A percentile compares a stretch with the other conserved stretches of the same genome.
Conservation (phyloP, 2,888 invertebrate genomes). For the Sesia apiformis region DNA sequence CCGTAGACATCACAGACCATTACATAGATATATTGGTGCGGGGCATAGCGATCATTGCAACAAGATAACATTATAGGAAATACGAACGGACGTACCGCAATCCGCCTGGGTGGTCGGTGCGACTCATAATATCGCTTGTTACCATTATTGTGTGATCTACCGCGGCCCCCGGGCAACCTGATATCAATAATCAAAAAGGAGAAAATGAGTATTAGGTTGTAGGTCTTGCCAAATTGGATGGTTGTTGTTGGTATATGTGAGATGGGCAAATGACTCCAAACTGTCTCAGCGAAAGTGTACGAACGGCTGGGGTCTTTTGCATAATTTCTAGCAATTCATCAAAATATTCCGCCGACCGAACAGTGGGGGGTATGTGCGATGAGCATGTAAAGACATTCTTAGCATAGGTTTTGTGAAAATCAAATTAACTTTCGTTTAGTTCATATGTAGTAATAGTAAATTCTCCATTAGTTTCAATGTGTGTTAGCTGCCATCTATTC, state of each 20-base stretch:
- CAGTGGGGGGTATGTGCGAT: conserved; percentile 47
- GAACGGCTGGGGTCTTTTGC: conserved; percentile 45
- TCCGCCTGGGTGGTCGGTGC: conserved; percentile 54
- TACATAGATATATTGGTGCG: conserved; percentile 6
- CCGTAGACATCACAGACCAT: not conserved
- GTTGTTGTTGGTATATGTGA: conserved; percentile 15
- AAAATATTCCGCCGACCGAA: conserved; percentile 36
- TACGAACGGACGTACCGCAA: conserved; percentile 35
- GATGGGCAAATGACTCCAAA: conserved; percentile 42
- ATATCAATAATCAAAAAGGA: not conserved
- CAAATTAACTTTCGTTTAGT: conserved; percentile 7
- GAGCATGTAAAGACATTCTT: conserved; percentile 27
- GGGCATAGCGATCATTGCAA: conserved; percentile 43
- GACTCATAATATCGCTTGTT: conserved; percentile 22
- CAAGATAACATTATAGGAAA: conserved; percentile 59
- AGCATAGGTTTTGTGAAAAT: conserved; percentile 18
- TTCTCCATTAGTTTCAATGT: too few species aligned
- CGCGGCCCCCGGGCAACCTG: conserved; percentile 1
- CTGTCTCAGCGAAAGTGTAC: conserved; percentile 68
- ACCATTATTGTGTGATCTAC: conserved; percentile 35
- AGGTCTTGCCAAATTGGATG: conserved; percentile 30
- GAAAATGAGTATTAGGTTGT: not conserved
- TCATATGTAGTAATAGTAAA: too few species aligned
- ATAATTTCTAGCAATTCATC: conserved; percentile 60
- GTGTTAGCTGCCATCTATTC: too few species aligned